These are phyloP conservation scores for Sebastes schlegelii DNA, from an alignment of 2,113 vertebrate species.

Conservation along the genomic window DNA sequence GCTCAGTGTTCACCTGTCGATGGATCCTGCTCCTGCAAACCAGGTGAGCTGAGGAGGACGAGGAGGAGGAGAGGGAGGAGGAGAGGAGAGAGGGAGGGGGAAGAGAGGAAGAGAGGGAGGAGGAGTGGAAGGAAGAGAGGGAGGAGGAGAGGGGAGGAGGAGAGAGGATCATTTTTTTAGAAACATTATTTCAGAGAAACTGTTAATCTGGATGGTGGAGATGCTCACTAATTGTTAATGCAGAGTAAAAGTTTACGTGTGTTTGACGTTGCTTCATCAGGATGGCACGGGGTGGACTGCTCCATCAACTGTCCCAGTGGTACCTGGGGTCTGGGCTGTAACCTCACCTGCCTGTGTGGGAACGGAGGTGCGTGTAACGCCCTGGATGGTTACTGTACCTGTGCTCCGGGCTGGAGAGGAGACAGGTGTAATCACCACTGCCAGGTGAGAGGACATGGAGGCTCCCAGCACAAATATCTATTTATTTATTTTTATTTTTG, in stretches of 20 bases:
- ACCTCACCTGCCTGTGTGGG: conserved; percentile 90
- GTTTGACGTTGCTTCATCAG: conserved; percentile 74
- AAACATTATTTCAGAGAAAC: neutral
- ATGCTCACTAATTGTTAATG: neutral
- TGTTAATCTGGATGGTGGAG: neutral
- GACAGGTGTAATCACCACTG: conserved; percentile 90
- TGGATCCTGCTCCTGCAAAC: conserved; percentile 92
- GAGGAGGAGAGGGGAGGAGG: no score
- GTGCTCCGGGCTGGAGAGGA: conserved; percentile 93
- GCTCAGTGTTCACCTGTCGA: conserved; percentile 93
- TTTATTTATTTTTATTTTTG: no score
- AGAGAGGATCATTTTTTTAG: no score
- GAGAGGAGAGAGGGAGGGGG: no score
- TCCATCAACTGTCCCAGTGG: conserved; percentile 96
- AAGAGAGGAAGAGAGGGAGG: no score
- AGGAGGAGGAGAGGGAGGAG: no score
- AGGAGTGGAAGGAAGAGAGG: no score
- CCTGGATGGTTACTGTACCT: conserved; percentile 91
- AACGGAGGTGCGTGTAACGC: conserved; percentile 92
- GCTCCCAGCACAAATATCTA: neutral
- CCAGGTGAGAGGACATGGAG: conserved; percentile 83
- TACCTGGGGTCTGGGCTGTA: conserved; percentile 94
- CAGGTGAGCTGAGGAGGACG: conserved; percentile 84
- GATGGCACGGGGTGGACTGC: conserved; percentile 97
- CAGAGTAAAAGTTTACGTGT: neutral